Conservation (phyloP, 2,888 invertebrate species). For the Eupithecia pulchellata region DNA sequence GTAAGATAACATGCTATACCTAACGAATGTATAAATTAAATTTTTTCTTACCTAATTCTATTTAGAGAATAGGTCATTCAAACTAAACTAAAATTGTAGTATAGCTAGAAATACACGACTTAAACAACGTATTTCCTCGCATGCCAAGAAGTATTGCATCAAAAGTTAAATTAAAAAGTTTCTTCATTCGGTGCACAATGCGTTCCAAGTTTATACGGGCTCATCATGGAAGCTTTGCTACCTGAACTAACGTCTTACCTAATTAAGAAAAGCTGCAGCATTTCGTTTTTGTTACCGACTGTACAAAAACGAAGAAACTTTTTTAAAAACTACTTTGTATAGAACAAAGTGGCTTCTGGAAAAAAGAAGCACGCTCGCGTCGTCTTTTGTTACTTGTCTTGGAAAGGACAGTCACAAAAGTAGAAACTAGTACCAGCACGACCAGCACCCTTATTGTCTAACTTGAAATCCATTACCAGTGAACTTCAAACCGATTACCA, state of each 20-base stretch:
- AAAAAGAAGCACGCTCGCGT: background rate
- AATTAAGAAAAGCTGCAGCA: background rate
- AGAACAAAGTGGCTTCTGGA: background rate
- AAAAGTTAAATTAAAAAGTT: constrained; percentile 45
- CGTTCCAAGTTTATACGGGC: constrained; percentile 33
- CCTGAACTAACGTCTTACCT: constrained; percentile 13
- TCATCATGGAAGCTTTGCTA: constrained; percentile 22
- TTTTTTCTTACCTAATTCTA: too few species aligned
- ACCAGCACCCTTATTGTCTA: too few species aligned
- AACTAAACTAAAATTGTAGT: too few species aligned
- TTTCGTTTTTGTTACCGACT: background rate
- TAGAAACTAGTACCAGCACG: background rate
- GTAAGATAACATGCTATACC: too few species aligned
- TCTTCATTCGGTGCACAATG: constrained; percentile 43
- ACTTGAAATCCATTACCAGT: too few species aligned
- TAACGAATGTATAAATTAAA: too few species aligned
- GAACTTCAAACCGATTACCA: too few species aligned
- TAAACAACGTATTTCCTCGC: constrained; percentile 10
- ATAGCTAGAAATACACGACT: background rate
- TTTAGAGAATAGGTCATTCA: too few species aligned
- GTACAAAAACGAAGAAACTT: background rate
- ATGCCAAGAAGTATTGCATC: constrained; percentile 25
- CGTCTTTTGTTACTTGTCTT: background rate
- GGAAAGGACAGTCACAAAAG: background rate
- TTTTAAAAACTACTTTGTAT: background rate